phyloP scores from a whole-genome alignment of 2,113 vertebrate genomes.

The Centrocercus urophasianus region DNA sequence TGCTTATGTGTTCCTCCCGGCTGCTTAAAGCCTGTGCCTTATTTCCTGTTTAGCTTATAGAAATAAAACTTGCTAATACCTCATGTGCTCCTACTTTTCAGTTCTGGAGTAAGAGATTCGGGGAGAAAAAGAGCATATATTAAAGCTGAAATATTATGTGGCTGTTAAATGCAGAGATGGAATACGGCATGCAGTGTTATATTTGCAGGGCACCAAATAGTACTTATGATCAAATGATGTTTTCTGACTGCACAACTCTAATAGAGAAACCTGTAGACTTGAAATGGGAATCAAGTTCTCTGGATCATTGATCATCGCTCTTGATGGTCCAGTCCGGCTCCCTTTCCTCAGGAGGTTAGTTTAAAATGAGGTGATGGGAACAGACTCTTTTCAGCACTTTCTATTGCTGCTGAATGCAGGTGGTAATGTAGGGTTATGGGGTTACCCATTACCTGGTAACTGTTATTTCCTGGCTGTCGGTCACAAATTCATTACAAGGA shows the following conservation, averaged over 20 bases:
- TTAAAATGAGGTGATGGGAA: background rate
- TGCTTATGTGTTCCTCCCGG: slow-evolving; percentile 29
- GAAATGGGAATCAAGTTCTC: background rate
- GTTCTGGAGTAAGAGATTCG: background rate
- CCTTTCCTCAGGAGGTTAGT: background rate
- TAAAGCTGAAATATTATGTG: background rate
- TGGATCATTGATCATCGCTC: background rate
- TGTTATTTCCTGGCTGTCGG: background rate
- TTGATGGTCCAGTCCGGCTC: background rate
- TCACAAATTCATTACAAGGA: background rate
- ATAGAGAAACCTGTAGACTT: background rate
- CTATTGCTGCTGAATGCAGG: background rate
- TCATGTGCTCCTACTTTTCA: background rate
- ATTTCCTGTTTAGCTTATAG: background rate
- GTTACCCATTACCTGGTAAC: background rate
- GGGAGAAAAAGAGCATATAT: background rate
- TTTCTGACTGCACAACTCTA: background rate
- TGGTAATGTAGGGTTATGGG: background rate
- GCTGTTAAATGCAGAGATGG: background rate
- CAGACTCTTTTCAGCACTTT: background rate
- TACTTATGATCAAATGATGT: background rate
- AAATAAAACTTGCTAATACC: background rate
- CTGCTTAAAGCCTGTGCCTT: background rate
- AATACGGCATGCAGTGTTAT: background rate
- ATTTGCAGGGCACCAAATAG: background rate